Evolutionary conservation across 2,113 vertebrate genomes (phyloP).

Genomic region (Oxyruncus cristatus): DNA sequence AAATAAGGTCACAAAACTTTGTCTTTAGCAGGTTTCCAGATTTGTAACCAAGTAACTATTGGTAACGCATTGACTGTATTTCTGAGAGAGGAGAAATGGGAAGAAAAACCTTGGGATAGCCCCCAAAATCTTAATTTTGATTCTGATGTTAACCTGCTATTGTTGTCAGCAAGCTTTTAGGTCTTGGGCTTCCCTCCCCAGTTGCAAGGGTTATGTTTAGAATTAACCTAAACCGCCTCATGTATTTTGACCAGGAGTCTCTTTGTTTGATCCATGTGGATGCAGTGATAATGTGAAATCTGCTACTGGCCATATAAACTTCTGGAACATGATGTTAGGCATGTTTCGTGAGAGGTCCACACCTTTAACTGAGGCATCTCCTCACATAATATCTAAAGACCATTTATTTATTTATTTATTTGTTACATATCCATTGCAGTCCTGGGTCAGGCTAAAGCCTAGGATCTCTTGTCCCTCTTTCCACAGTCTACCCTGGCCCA

Average conservation of each 20-base stretch:
- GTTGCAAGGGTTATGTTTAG: neutral
- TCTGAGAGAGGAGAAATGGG: neutral
- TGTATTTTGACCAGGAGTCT: neutral
- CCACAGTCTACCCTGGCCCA: neutral
- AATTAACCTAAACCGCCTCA: neutral
- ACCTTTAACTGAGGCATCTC: neutral
- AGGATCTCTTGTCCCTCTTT: neutral
- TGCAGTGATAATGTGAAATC: neutral
- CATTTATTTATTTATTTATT: neutral
- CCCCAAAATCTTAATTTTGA: neutral
- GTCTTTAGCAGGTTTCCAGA: neutral
- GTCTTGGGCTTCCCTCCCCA: accelerated
- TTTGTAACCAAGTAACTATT: neutral
- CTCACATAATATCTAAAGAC: neutral
- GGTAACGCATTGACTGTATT: neutral
- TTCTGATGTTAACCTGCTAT: neutral
- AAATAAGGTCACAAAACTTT: neutral
- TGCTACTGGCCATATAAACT: neutral
- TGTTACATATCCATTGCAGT: neutral
- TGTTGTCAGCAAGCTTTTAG: neutral
- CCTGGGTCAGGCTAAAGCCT: neutral
- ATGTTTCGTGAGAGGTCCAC: neutral
- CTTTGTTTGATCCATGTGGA: neutral
- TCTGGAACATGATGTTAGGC: neutral
- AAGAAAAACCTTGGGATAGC: neutral